Base-by-base conservation (phyloP, 2,888 invertebrate species). In the Heliconius aoede region DNA sequence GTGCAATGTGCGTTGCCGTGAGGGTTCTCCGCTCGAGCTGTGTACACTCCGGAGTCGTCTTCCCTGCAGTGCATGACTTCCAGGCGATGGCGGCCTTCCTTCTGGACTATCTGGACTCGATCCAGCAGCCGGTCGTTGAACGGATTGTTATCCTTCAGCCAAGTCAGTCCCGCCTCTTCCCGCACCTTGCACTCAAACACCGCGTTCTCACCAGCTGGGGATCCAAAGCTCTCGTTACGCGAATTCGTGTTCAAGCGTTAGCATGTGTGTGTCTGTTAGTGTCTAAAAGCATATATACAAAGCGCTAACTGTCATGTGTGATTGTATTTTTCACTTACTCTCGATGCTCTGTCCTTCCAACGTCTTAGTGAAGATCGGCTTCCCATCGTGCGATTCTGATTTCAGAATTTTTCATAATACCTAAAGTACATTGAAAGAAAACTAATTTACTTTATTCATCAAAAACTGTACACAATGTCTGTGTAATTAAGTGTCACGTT, bases 121-220 rank as follows among this genome's bases (percentile, higher is more conserved):
- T 97, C 97, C 81, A 97, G 97, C 74, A 97, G 91, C 73, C 95
- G 95, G 88, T 97, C 97, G 62, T 96, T 96, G 83, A 98, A 87
- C 0, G 97, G 96, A 89, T 96, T 96, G 91, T 98, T 98, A 90
- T 98, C 97, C 90, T 98, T 98, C 82, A 98, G 89, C 98, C 98
- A 98, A 21, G 96, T 96, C 80, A 98, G 96, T 58, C 94, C 93
- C 58, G 95, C 94, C 21, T 95, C 95, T 3, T 90, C 90, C 80
- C 95, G 95, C 80, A 98, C 95, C 81, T 96, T 95, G 87, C 97
- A 97, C 90, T 97, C 97, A 91, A 98, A 98, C 79, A 95, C 91
- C 61, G 97, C 97, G 85, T 96, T 96, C 87, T 98, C 97, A 72
- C 98, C 98, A 87, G 97, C 98, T 98, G 94, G 73, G 89, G 87